Evolutionary conservation across 2,888 invertebrate species (phyloP), one percentile per base, ranked within the genome.

Genomic region (Drosophila colorata): DNA sequence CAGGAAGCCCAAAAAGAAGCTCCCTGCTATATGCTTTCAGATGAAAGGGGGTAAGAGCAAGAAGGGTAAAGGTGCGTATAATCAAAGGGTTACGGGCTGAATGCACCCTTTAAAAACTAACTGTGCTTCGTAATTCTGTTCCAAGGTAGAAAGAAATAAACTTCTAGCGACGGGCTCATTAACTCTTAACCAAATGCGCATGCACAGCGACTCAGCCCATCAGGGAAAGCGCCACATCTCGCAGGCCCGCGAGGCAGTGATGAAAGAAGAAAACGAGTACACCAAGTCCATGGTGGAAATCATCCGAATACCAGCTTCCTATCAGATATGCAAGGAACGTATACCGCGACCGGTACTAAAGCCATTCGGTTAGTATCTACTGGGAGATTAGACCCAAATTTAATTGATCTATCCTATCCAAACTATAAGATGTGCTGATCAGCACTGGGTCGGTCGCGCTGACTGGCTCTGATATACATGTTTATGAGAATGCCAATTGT

Each of bases 401-500:
- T 0, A 28, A 28, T 8, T 28, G 25, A 4, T 28, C 8, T 28
- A 1, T 25, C 25, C 16, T 25, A 25, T 8, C 2, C 5, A 0
- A 0, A 1, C 2, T 38, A 3, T 7, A 31, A 92, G 98, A 98
- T 94, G 98, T 88, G 4, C 74, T 90, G 1, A 64, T 91, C 43
- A 73, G 82, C 13, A 97, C 98, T 95, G 95, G 95, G 88, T 95
- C 96, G 63, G 97, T 98, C 52, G 98, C 98, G 13, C 97, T 99
- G 80, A 98, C 98, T 91, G 98, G 98, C 2, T 96, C 96, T 0
- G 98, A 99, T 92, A 96, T 99, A 11, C 97, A 98, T 92, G 97
- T 98, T 96, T 91, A 79, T 43, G 91, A 91, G 64, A 90, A 87
- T 20, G 90, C 91, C 1, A 83, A 64, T 8, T 65, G 65, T 8